Conservation (phyloP, 2,888 invertebrate species). For the Hypena proboscidalis region DNA sequence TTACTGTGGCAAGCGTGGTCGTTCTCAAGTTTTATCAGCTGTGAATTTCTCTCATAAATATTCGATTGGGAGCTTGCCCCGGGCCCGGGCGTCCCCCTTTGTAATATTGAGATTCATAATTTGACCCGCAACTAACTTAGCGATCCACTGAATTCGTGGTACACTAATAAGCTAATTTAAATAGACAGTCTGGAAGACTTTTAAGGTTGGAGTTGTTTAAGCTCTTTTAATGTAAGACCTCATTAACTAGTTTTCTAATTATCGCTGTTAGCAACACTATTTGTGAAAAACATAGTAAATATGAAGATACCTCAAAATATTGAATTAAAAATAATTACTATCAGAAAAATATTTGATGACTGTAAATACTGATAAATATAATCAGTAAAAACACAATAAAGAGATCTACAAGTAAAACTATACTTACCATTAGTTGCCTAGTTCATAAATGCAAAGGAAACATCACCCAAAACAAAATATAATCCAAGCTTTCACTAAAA, state of each 20-base stretch:
- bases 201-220: slow-evolving; percentile 6
- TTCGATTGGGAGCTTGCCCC: slow-evolving; percentile 65
- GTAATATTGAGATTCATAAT: slow-evolving; percentile 78
- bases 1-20: slow-evolving; percentile 50
- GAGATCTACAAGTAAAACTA: too few relatives aligned
- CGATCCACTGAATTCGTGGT: slow-evolving; percentile 56
- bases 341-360: too few relatives aligned
- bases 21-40: slow-evolving; percentile 73
- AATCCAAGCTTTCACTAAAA: slow-evolving; percentile 1
- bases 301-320: too few relatives aligned
- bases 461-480: too few relatives aligned
- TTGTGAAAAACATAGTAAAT: too few relatives aligned
- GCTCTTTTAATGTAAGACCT: neutral
- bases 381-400: slow-evolving; percentile 5
- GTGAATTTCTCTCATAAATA: slow-evolving; percentile 80
- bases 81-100: slow-evolving; percentile 56
- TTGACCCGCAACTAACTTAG: slow-evolving; percentile 67
- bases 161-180: slow-evolving; percentile 56
- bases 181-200: slow-evolving; percentile 27
- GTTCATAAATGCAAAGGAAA: too few relatives aligned
- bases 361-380: neutral
- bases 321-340: too few relatives aligned
- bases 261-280: too few relatives aligned
- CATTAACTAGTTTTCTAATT: too few relatives aligned
- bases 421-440: too few relatives aligned